Conservation (phyloP, 2,113 vertebrate species). For the Balaeniceps rex region DNA sequence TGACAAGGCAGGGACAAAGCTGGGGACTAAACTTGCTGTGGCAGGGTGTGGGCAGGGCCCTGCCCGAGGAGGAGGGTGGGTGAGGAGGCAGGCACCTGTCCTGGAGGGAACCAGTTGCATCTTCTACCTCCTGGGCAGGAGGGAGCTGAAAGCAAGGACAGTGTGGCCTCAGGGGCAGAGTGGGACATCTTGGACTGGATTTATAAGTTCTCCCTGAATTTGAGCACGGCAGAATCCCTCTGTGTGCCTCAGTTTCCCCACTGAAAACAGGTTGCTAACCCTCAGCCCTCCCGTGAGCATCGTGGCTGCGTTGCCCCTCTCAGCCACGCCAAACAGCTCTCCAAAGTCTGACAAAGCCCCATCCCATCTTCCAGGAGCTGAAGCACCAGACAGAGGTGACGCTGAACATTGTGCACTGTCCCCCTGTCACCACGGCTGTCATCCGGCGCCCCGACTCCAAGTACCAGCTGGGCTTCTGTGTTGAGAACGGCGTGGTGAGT, state of each 20-base stretch:
- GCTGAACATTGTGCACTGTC: constrained; percentile 91
- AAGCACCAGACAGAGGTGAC: constrained; percentile 83
- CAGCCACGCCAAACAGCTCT: not conserved
- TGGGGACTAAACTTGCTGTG: not conserved
- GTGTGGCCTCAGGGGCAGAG: not conserved
- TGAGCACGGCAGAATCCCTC: not conserved
- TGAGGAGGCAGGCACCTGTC: not conserved
- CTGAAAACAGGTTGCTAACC: not conserved
- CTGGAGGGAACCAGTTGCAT: not conserved
- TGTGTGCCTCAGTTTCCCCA: not conserved
- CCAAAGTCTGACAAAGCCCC: not conserved
- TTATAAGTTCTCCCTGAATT: not conserved
- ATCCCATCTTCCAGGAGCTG: constrained; percentile 77
- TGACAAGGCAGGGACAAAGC: not conserved
- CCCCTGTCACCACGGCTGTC: constrained; percentile 92
- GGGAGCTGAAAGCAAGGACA: not conserved
- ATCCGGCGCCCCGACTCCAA: constrained; percentile 86
- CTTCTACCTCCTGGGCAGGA: not conserved
- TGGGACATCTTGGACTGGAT: not conserved
- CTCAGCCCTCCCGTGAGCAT: not conserved
- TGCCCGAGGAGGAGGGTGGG: not conserved
- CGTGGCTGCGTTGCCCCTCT: accelerated
- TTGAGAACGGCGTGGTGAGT: constrained; percentile 93
- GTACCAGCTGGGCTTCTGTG: constrained; percentile 94
- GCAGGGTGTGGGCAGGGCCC: not conserved